These are phyloP conservation scores for Schizaphis graminum DNA, from an alignment of 2,888 invertebrate species.

Conservation along the genomic window DNA sequence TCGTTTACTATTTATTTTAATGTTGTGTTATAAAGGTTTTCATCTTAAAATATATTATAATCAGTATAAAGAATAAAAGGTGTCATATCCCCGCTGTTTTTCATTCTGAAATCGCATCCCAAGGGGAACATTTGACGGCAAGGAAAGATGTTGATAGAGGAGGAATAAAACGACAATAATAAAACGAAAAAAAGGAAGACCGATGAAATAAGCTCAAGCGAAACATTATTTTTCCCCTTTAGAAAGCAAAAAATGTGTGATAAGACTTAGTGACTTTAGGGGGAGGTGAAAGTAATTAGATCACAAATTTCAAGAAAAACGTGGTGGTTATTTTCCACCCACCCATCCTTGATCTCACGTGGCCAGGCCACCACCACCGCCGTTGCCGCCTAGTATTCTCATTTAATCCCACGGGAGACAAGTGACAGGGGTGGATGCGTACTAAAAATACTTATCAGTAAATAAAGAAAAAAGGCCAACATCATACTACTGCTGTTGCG, in stretches of 20 bases:
- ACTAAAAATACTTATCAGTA: slow-evolving; percentile 64
- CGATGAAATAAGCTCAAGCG: slow-evolving; percentile 63
- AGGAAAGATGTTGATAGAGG: slow-evolving; percentile 62
- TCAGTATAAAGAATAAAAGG: slow-evolving; percentile 60
- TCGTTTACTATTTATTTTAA: slow-evolving; percentile 40
- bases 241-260: slow-evolving; percentile 57
- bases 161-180: slow-evolving; percentile 62
- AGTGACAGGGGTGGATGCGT: slow-evolving; percentile 57
- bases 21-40: slow-evolving; percentile 27
- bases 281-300: slow-evolving; percentile 63
- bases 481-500: slow-evolving; percentile 5
- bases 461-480: slow-evolving; percentile 51
- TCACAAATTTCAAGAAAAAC: slow-evolving; percentile 63
- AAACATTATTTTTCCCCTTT: slow-evolving; percentile 63
- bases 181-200: slow-evolving; percentile 54
- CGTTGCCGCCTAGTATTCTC: slow-evolving; percentile 28
- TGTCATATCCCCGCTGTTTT: slow-evolving; percentile 59
- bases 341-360: slow-evolving; percentile 35
- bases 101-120: slow-evolving; percentile 62
- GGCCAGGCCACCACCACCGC: slow-evolving; percentile 16
- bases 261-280: slow-evolving; percentile 61
- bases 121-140: slow-evolving; percentile 59
- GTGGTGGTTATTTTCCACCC: slow-evolving; percentile 60
- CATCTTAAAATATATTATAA: slow-evolving; percentile 52
- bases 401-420: slow-evolving; percentile 59